phyloP scores from a whole-genome alignment of 1,140 invertebrate genomes.

The Caenorhabditis inopinata region DNA sequence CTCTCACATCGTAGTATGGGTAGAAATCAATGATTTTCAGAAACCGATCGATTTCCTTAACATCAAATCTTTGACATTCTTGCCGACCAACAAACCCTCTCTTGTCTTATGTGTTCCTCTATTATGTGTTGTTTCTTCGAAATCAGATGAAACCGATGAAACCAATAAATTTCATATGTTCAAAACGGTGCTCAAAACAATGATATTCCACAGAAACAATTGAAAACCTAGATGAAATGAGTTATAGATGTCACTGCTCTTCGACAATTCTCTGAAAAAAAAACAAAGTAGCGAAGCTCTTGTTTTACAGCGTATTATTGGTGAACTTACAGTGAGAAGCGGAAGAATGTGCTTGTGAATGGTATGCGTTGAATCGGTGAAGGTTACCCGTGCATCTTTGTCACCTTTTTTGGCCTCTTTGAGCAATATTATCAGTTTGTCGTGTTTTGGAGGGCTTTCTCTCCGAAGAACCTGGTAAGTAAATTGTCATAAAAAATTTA shows the following conservation, averaged over 20 bases:
- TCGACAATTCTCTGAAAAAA: slow-evolving; percentile 8
- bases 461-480: neutral
- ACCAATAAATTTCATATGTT: slow-evolving; percentile 6
- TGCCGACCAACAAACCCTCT: neutral
- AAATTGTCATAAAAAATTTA: too few relatives aligned
- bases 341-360: neutral
- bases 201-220: neutral
- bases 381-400: slow-evolving; percentile 19
- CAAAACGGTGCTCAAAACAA: neutral
- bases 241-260: neutral
- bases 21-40: neutral
- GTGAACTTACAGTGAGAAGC: neutral
- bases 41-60: neutral
- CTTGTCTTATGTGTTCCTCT: neutral
- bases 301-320: neutral
- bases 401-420: slow-evolving; percentile 27
- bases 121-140: neutral
- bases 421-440: neutral
- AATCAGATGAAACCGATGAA: neutral
- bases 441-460: slow-evolving; percentile 16
- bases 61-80: neutral
- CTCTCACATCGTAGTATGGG: neutral
- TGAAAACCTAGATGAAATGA: slow-evolving; percentile 27
- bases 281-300: too few relatives aligned
- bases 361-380: slow-evolving; percentile 19